These are phyloP conservation scores for Raphicerus campestris DNA, from an alignment of 2,113 vertebrate species.

Conservation along the genomic window DNA sequence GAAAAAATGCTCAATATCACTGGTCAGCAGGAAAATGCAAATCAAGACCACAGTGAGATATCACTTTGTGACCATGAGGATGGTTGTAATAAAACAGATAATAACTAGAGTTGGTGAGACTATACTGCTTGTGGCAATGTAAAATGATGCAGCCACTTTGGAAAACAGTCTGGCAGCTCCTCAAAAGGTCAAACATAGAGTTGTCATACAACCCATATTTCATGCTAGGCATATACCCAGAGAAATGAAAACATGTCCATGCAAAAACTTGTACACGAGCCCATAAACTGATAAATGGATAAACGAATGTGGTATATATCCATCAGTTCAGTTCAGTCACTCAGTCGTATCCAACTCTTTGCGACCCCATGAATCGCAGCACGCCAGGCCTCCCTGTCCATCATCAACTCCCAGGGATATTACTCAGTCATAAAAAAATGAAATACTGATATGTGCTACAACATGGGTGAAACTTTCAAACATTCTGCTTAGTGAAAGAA, in stretches of 20 bases:
- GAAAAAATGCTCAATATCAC: background rate
- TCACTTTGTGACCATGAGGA: background rate
- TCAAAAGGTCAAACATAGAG: background rate
- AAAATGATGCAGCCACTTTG: background rate
- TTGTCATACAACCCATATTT: background rate
- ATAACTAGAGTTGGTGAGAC: background rate
- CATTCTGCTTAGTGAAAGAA: background rate
- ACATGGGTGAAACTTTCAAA: background rate
- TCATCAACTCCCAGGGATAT: background rate
- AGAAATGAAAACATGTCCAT: background rate
- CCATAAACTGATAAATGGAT: background rate
- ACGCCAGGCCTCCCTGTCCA: no score
- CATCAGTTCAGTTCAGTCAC: no score
- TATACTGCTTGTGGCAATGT: background rate
- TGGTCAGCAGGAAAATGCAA: background rate
- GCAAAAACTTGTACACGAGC: background rate
- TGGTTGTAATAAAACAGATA: background rate
- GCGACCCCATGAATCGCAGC: no score
- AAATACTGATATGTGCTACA: background rate
- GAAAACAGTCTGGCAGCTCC: background rate
- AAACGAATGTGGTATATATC: background rate
- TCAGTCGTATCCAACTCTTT: no score
- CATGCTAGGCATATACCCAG: background rate
- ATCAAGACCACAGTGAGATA: background rate
- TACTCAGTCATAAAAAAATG: background rate